Conservation (phyloP, 2,888 invertebrate genomes). For the Imbricaverruca yamaguchii region DNA sequence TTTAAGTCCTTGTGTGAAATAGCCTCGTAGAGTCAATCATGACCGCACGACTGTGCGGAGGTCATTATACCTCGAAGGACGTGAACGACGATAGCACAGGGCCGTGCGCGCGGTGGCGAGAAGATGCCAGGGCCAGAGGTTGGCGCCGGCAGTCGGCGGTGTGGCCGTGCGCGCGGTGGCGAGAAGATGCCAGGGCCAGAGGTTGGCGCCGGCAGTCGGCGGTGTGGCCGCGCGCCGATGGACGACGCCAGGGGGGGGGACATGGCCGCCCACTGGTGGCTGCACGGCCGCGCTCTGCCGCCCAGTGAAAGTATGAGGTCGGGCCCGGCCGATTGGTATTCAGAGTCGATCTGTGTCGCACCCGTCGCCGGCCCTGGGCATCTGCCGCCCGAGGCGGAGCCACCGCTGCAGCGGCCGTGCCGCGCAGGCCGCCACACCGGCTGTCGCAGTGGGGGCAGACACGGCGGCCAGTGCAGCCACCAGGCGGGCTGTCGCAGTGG, state of each 20-base stretch:
- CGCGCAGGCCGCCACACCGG: neutral
- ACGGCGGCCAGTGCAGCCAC: neutral
- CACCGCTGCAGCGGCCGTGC: neutral
- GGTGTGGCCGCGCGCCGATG: too few relatives aligned
- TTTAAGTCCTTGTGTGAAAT: neutral
- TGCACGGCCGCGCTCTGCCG: neutral
- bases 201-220: too few relatives aligned
- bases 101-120: too few relatives aligned
- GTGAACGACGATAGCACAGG: too few relatives aligned
- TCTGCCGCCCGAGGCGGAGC: neutral
- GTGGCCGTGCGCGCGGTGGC: too few relatives aligned
- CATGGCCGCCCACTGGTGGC: neutral
- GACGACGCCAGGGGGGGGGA: too few relatives aligned
- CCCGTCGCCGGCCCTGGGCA: neutral
- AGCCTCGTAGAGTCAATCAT: too few relatives aligned
- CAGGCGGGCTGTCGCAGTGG: neutral
- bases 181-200: too few relatives aligned
- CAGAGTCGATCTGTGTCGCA: neutral
- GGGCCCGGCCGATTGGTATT: constrained; percentile 9
- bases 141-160: too few relatives aligned
- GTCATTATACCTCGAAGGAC: too few relatives aligned
- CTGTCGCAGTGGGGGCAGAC: neutral
- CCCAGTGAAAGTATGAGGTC: constrained; percentile 18
- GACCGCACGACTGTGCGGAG: too few relatives aligned
- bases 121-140: too few relatives aligned